These are phyloP conservation scores for Philonicus albiceps DNA, from an alignment of 2,888 invertebrate genomes.

Conservation along the genomic window DNA sequence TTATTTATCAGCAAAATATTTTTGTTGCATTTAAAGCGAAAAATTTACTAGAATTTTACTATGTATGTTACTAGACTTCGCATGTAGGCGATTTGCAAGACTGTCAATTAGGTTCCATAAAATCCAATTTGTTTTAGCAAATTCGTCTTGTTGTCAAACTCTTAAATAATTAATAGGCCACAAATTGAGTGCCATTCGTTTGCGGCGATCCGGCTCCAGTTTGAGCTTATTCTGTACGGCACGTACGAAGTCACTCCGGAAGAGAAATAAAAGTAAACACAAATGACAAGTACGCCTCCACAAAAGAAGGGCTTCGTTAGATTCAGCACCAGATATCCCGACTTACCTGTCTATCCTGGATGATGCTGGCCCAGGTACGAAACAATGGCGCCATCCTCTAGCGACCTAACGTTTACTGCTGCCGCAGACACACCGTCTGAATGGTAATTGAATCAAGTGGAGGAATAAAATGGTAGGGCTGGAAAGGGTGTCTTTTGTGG, in stretches of 20 bases:
- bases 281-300: constrained; percentile 32
- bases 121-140: constrained; percentile 34
- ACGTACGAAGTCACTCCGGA: constrained; percentile 17
- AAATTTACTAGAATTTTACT: neutral
- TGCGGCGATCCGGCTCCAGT: constrained; percentile 12
- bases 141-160: constrained; percentile 45
- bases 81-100: neutral
- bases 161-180: constrained; percentile 45
- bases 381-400: neutral
- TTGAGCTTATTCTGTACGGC: constrained; percentile 2
- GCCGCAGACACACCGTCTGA: neutral
- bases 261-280: constrained; percentile 46
- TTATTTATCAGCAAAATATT: neutral
- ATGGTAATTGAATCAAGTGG: constrained; percentile 45
- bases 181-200: constrained; percentile 47
- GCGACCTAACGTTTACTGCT: neutral
- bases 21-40: neutral
- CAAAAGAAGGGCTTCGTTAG: neutral
- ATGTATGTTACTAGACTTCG: neutral
- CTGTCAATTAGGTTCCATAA: neutral
- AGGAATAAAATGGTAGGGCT: constrained; percentile 45
- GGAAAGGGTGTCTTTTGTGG: constrained; percentile 24
- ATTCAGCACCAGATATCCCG: neutral
- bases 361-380: neutral
- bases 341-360: neutral